A percentile compares a stretch with the other conserved stretches of the same genome.
Evolutionary conservation across 1,140 invertebrate species (phyloP).

Genomic region (Hyles vespertilio): DNA sequence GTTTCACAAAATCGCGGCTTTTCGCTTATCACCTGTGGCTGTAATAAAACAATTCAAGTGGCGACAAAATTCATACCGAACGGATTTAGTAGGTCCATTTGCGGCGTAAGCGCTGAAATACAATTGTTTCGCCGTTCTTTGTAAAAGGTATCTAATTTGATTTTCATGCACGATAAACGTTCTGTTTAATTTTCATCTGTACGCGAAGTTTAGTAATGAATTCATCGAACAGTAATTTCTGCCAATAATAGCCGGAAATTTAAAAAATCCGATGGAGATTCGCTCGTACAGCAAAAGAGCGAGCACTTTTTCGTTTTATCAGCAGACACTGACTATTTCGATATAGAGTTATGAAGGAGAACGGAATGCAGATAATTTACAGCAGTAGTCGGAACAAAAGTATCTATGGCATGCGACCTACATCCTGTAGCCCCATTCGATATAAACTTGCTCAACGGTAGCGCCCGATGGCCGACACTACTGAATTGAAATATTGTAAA

Average conservation of each 20-base stretch:
- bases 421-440: constrained; percentile 32
- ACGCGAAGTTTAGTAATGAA: not conserved
- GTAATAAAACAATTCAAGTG: constrained; percentile 54
- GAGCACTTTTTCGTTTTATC: constrained; percentile 17
- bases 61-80: too few species aligned
- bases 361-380: constrained; percentile 49
- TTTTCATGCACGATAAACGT: too few species aligned
- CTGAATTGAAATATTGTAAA: constrained; percentile 3
- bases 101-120: too few species aligned
- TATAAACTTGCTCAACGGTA: constrained; percentile 23
- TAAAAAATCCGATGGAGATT: constrained; percentile 16
- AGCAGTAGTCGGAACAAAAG: constrained; percentile 41
- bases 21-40: constrained; percentile 52
- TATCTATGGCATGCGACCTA: constrained; percentile 44
- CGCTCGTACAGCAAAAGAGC: constrained; percentile 13
- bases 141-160: too few species aligned
- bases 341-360: constrained; percentile 48
- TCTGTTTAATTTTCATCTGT: constrained; percentile 4
- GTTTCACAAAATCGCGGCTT: constrained; percentile 33
- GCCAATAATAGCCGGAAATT: constrained; percentile 1
- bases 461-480: constrained; percentile 8
- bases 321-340: constrained; percentile 23
- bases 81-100: too few species aligned
- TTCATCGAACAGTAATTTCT: too few species aligned
- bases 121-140: too few species aligned